phyloP scores from a whole-genome alignment of 2,797 vertebrate species.

The Thaleichthys pacificus region DNA sequence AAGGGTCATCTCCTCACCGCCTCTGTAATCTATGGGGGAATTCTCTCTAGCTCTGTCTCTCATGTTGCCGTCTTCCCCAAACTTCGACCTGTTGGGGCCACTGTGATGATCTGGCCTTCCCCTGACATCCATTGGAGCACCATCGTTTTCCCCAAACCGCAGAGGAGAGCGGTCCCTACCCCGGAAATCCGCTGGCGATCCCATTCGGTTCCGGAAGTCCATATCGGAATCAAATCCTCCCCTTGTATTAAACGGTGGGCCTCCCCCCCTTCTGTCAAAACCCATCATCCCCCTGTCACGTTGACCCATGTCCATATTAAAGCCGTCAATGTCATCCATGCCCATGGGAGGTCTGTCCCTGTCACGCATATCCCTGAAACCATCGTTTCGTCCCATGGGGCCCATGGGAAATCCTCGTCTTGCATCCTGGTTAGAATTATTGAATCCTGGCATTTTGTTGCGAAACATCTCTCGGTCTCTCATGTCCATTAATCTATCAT shows the following conservation, averaged over 20 bases:
- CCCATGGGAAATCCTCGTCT: constrained; percentile 72
- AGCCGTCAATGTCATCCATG: constrained; percentile 57
- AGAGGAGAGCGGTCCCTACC: constrained; percentile 83
- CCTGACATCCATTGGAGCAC: constrained; percentile 75
- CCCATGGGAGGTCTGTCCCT: constrained; percentile 66
- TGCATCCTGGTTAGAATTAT: constrained; percentile 66
- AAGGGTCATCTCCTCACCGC: constrained; percentile 75
- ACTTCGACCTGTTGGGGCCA: constrained; percentile 71
- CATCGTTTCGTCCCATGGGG: constrained; percentile 66
- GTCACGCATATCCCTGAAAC: constrained; percentile 81
- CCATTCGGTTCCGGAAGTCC: constrained; percentile 86
- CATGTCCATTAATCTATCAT: constrained; percentile 82
- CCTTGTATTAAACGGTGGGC: constrained; percentile 67
- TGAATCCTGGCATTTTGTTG: constrained; percentile 78
- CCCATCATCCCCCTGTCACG: constrained; percentile 71
- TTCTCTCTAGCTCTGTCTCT: constrained; percentile 59
- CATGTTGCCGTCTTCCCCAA: constrained; percentile 50
- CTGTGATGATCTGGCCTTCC: constrained; percentile 77
- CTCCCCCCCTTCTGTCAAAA: constrained; percentile 70
- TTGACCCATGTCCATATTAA: constrained; percentile 66
- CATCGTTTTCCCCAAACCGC: constrained; percentile 83
- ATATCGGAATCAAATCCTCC: constrained; percentile 78
- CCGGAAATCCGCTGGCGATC: constrained; percentile 79
- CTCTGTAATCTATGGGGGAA: constrained; percentile 68
- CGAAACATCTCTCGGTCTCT: constrained; percentile 80